Evolutionary conservation across 2,888 invertebrate genomes (phyloP).

Genomic region (Xestia sexstrigata): DNA sequence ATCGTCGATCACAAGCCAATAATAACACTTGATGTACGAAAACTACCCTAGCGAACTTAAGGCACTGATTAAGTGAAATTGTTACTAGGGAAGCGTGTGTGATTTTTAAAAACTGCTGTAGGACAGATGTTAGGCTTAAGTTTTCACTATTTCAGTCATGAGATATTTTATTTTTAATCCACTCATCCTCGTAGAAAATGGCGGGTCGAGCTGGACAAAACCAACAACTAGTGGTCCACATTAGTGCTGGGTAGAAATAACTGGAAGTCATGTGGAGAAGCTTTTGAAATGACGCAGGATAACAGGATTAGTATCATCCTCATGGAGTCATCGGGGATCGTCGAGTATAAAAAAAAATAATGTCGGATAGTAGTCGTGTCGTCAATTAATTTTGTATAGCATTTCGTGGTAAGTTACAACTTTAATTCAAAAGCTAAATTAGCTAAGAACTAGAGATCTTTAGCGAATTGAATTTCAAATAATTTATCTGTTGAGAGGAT

Average conservation of each 20-base stretch:
- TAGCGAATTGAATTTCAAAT: constrained; percentile 15
- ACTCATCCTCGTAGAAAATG: too few relatives aligned
- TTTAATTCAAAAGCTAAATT: neutral
- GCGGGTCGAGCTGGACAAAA: too few relatives aligned
- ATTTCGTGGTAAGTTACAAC: neutral
- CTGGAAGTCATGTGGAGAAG: too few relatives aligned
- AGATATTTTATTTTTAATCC: neutral
- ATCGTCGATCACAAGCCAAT: neutral
- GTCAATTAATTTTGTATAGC: neutral
- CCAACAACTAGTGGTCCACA: too few relatives aligned
- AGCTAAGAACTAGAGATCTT: neutral
- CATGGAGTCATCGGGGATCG: neutral
- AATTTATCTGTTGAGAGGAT: constrained; percentile 13
- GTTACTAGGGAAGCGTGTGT: neutral
- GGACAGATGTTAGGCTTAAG: too few relatives aligned
- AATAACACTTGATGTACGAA: neutral
- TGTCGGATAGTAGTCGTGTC: constrained; percentile 17
- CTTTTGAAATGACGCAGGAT: too few relatives aligned
- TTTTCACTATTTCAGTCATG: neutral
- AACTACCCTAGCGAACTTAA: too few relatives aligned
- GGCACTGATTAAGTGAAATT: neutral
- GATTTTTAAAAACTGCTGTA: too few relatives aligned
- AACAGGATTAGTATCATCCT: too few relatives aligned
- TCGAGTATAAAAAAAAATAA: constrained; percentile 6
- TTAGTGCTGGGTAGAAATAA: too few relatives aligned